phyloP scores from a whole-genome alignment of 1,140 invertebrate genomes.

The Drosophila novamexicana region DNA sequence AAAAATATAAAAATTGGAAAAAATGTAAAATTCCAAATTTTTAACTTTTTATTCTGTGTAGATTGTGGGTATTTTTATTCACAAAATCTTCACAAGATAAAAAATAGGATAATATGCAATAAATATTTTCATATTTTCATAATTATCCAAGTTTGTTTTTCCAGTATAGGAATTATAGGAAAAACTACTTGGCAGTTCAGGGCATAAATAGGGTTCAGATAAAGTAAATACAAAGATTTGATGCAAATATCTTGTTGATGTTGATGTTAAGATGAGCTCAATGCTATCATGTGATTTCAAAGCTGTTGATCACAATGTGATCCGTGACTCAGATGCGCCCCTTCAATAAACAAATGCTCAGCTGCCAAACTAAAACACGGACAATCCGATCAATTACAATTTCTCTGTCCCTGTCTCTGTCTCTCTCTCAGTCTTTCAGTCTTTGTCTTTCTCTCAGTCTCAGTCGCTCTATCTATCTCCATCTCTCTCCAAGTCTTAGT shows the following conservation, averaged over 20 bases:
- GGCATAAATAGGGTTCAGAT: too few relatives aligned
- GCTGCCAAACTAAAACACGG: not conserved
- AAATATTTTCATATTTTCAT: too few relatives aligned
- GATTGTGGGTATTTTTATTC: too few relatives aligned
- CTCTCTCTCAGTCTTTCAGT: not conserved
- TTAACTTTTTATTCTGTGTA: too few relatives aligned
- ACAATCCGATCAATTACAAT: not conserved
- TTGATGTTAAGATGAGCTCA: not conserved
- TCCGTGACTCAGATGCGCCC: conserved; percentile 16
- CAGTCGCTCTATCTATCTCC: not conserved
- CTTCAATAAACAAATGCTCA: conserved; percentile 25
- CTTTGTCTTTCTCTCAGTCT: not conserved
- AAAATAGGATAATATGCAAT: too few relatives aligned
- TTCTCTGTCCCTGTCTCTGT: not conserved
- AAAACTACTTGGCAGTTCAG: too few relatives aligned
- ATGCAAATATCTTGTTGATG: not conserved
- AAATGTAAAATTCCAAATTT: too few relatives aligned
- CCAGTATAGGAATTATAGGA: too few relatives aligned
- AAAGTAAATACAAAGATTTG: not conserved
- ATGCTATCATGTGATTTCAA: conserved; percentile 24
- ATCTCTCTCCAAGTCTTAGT: too few relatives aligned
- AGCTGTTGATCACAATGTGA: conserved; percentile 20
- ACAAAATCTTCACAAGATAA: too few relatives aligned
- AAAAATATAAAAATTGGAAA: too few relatives aligned
- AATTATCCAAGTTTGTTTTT: too few relatives aligned